These are phyloP conservation scores for Myopa testacea DNA, from an alignment of 2,888 invertebrate species.

Conservation along the genomic window DNA sequence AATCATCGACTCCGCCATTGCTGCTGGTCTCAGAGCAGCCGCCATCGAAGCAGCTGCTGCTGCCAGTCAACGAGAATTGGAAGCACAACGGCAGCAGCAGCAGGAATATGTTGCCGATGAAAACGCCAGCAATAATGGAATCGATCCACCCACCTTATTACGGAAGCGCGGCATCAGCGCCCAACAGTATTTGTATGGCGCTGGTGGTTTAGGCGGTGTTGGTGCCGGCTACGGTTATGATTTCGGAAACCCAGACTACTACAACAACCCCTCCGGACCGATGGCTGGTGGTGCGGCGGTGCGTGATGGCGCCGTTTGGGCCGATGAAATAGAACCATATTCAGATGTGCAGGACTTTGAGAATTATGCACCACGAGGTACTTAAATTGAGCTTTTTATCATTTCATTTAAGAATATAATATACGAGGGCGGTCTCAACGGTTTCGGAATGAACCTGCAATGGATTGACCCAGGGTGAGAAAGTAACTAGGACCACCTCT, in stretches of 20 bases:
- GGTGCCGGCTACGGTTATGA: conserved; percentile 34
- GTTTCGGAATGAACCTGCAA: no score
- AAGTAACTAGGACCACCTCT: no score
- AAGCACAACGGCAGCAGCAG: conserved; percentile 51
- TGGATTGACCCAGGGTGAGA: no score
- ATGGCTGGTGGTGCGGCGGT: conserved; percentile 19
- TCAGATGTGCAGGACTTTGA: conserved; percentile 64
- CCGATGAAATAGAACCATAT: conserved; percentile 64
- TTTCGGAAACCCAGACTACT: conserved; percentile 41
- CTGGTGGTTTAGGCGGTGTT: conserved; percentile 18
- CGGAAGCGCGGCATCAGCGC: conserved; percentile 65
- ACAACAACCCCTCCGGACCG: conserved; percentile 50
- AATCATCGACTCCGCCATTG: conserved; percentile 54
- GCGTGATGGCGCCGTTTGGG: conserved; percentile 58
- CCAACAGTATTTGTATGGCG: conserved; percentile 52
- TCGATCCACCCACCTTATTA: conserved; percentile 56
- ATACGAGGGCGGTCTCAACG: no score
- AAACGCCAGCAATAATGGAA: conserved; percentile 49
- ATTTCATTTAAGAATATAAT: not conserved
- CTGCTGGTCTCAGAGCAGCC: conserved; percentile 53
- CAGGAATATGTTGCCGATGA: conserved; percentile 42
- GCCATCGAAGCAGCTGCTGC: conserved; percentile 61
- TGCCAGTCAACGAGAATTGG: conserved; percentile 53
- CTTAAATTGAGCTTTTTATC: conserved; percentile 19
- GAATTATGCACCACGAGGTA: conserved; percentile 62